Evolutionary conservation across 2,797 vertebrate genomes (phyloP).

Genomic region (Avahi laniger): DNA sequence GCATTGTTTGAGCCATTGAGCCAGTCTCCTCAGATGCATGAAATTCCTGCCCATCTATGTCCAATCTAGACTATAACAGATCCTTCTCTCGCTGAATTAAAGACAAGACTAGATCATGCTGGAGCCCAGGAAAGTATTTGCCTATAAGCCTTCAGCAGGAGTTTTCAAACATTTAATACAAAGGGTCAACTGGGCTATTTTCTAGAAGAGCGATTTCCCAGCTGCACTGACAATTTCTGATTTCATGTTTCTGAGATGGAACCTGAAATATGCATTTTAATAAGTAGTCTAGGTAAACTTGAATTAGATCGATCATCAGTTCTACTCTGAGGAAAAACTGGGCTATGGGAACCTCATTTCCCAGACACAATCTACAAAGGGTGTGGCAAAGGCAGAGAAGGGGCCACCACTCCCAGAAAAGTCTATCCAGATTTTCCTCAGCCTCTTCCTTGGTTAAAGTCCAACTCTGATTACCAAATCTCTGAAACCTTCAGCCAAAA

Average conservation of each 20-base stretch:
- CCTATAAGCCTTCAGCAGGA: neutral
- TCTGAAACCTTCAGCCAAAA: slow-evolving; percentile 49
- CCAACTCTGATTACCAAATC: slow-evolving; percentile 65
- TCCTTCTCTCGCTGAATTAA: neutral
- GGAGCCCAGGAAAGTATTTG: neutral
- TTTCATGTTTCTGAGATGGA: neutral
- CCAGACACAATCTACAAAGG: neutral
- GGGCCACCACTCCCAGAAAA: neutral
- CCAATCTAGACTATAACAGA: neutral
- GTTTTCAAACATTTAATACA: neutral
- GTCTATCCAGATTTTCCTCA: neutral
- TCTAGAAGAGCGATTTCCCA: slow-evolving; percentile 5
- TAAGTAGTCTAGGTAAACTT: neutral
- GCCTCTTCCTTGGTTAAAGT: slow-evolving; percentile 27
- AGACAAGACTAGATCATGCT: neutral
- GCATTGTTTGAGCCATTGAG: neutral
- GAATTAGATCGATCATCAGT: neutral
- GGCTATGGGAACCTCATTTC: neutral
- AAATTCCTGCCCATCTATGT: neutral
- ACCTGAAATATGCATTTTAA: neutral
- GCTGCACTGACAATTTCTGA: neutral
- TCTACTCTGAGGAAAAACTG: neutral
- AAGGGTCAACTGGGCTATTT: neutral
- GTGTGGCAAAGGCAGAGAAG: neutral
- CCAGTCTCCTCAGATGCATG: neutral